Base-by-base conservation (phyloP, 2,113 vertebrate species). In the Anas platyrhynchos region DNA sequence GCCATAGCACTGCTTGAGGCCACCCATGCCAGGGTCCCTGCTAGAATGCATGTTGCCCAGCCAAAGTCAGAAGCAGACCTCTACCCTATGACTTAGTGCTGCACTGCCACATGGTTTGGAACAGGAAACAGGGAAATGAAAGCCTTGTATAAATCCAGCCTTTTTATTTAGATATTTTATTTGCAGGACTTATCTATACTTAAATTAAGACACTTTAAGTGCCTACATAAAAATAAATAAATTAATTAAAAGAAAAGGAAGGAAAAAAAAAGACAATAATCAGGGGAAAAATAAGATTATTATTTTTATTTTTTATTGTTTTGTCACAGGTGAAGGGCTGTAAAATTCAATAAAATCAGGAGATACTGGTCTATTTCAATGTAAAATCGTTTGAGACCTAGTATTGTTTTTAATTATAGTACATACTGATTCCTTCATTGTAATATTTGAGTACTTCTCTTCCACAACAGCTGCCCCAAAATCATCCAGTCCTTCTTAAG, bases 31-130 rank as follows among this genome's bases (percentile, higher is more conserved):
- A 41, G 2, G 2, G 34, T 62, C 11, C 6, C 25, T 81, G 13
- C 27, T 74, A 69, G 48, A 59, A 77, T 27, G 1, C 1, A 6
- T 3, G 2, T 13, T 65, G 68, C 26, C n/a, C 38, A 83, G 29
- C 27, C 50, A 65, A n/a, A 56, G 10, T 13, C 6, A 32, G 20
- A 68, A 27, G 12, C 12, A 77, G 14, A 48, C 2, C 1, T 6
- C 3, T 12, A 2, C 5, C 55, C 8, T 71, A 4, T 50, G 13
- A 20, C 27, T 50, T 67, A 12, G 3, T 67, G 31, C 7, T 1
- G 0, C 21, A 21, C 4, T 66, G 11, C 11, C 7, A 17, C 4
- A 2, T 34, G 7, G 46, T 89, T 78, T 50, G 27, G 31, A 55
- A 88, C 10, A 14, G 67, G 31, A 15, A 13, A 41, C 41, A 63